Base-by-base conservation (phyloP, 2,797 vertebrate genomes). In the Astyanax mexicanus region DNA sequence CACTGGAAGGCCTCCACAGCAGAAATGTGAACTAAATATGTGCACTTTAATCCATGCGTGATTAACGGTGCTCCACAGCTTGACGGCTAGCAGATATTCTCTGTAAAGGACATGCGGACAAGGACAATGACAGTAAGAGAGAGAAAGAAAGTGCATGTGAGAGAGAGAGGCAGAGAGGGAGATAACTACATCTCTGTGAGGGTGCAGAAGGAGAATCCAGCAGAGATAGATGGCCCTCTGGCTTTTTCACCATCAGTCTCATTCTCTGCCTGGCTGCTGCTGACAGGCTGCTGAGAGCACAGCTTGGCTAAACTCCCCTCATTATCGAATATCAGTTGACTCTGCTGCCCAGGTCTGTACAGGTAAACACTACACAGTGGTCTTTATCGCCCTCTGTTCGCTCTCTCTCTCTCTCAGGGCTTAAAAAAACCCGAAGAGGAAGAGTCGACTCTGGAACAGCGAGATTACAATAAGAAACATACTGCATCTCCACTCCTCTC, bases 291-390 rank as follows among this genome's bases (percentile, higher is more conserved):
- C 73, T 55, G 73, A 71, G 44, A 32, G 54, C 49, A 67, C 45
- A 68, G 45, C 61, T 72, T 27, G 61, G 68, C 49, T 72, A 75
- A 68, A 80, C 61, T 67, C 17, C 2, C 17, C 52, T 71, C 42
- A 58, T 72, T 68, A 29, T 45, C 64, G 42, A 13, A 78, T 52
- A 54, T 79, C 47, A 10, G 44, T 64, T 54, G 37, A 57, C 51
- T 21, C 35, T 29, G 42, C 42, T 66, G 62, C 17, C 62, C 42
- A 27, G 38, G 38, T 44, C 12, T 27, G 21, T 15, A 65, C 23
- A 65, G 32, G 42, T 61, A 60, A 61, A 35, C 21, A 58, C 12
- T 12, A n/a, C 32, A 42, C 51, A 42, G 9, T 2, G 25, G 15
- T 55, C 35, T 57, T 70, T 57, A 55, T 57, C 15, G 1, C 2